These are phyloP conservation scores for Lydus trimaculatus DNA, from an alignment of 2,888 invertebrate species.

Conservation along the genomic window DNA sequence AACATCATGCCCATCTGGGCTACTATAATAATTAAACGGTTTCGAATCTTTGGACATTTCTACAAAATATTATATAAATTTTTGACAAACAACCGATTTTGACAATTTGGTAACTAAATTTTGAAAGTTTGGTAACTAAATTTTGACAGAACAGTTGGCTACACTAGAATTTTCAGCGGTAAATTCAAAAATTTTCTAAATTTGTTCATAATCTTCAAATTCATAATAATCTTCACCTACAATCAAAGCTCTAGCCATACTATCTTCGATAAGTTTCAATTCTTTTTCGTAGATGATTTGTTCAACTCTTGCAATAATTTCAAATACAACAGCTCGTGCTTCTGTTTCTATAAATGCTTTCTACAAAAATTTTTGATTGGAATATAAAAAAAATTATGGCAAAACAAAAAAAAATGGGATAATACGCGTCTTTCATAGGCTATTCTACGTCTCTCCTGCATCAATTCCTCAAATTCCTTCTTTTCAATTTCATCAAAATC, in stretches of 20 bases:
- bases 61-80: too few relatives aligned
- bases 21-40: conserved; percentile 67
- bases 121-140: not conserved
- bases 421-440: conserved; percentile 53
- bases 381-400: not conserved
- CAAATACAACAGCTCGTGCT: conserved; percentile 52
- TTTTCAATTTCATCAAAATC: conserved; percentile 53
- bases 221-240: conserved; percentile 40
- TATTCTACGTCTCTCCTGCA: conserved; percentile 51
- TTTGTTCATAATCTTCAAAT: not conserved
- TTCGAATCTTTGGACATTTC: conserved; percentile 29
- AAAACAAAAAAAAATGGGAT: not conserved
- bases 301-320: conserved; percentile 55
- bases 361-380: conserved; percentile 37
- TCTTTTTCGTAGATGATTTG: conserved; percentile 50
- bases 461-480: conserved; percentile 52
- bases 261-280: conserved; percentile 47
- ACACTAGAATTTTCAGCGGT: not conserved
- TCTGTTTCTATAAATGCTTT: conserved; percentile 53
- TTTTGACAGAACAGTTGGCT: conserved; percentile 2
- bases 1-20: conserved; percentile 76
- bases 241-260: conserved; percentile 41
- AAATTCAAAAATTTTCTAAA: not conserved
- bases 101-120: not conserved
- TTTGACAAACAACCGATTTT: conserved; percentile 12